Evolutionary conservation across 2,113 vertebrate species (phyloP).

Genomic region (Buteo buteo): DNA sequence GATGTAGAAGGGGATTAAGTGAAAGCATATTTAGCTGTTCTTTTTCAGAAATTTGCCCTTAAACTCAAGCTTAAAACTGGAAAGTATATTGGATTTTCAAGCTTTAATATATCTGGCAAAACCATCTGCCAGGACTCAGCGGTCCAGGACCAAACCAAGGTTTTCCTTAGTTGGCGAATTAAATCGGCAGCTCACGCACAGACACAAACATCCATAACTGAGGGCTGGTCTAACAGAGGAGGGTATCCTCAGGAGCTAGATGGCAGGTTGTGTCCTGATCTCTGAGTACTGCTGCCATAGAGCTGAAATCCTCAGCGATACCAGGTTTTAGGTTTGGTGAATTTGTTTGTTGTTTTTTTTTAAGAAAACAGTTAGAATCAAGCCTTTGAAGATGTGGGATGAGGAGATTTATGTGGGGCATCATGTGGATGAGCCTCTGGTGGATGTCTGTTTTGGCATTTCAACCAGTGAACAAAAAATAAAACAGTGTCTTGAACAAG

Average conservation of each 20-base stretch:
- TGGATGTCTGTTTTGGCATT: neutral
- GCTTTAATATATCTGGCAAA: neutral
- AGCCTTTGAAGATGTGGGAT: neutral
- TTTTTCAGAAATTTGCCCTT: neutral
- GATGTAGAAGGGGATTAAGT: neutral
- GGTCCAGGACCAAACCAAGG: neutral
- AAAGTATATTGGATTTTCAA: neutral
- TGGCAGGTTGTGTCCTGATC: neutral
- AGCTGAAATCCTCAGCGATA: neutral
- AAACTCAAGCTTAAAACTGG: neutral
- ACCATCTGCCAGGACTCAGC: neutral
- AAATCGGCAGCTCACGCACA: neutral
- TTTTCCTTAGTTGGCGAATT: neutral
- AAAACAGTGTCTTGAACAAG: neutral
- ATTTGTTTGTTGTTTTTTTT: neutral
- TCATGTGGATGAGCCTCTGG: neutral
- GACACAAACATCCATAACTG: accelerated
- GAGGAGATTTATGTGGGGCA: neutral
- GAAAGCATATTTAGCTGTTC: neutral
- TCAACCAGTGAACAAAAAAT: neutral
- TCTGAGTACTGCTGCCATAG: neutral
- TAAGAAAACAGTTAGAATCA: neutral
- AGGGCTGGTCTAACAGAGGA: neutral
- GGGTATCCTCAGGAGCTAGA: neutral
- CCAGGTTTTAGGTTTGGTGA: neutral